Conservation (phyloP, 2,888 invertebrate species). For the Scaptomyza caliginosa region DNA sequence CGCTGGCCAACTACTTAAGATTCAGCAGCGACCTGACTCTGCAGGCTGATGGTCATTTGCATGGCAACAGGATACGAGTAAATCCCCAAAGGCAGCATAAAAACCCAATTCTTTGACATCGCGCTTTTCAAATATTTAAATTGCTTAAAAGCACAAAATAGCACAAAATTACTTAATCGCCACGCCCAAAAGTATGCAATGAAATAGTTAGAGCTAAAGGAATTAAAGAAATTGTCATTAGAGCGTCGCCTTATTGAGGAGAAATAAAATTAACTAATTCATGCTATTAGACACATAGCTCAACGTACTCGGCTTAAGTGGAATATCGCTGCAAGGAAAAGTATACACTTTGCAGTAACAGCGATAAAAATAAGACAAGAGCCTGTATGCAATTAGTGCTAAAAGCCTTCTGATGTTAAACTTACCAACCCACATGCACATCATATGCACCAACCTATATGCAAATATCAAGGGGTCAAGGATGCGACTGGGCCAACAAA, state of each 20-base stretch:
- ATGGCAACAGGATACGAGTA: slow-evolving; percentile 72
- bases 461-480: slow-evolving; percentile 54
- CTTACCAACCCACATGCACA: slow-evolving; percentile 7
- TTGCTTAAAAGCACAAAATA: slow-evolving; percentile 53
- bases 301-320: slow-evolving; percentile 28
- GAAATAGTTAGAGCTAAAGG: background rate
- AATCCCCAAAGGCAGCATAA: slow-evolving; percentile 42
- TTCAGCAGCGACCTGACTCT: slow-evolving; percentile 52
- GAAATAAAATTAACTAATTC: slow-evolving; percentile 50
- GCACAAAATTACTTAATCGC: slow-evolving; percentile 62
- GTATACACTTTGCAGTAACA: slow-evolving; percentile 14
- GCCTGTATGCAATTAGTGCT: slow-evolving; percentile 64
- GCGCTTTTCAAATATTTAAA: slow-evolving; percentile 63
- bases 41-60: slow-evolving; percentile 55
- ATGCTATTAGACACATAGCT: slow-evolving; percentile 35
- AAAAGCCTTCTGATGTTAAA: slow-evolving; percentile 67
- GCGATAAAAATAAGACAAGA: slow-evolving; percentile 19
- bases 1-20: slow-evolving; percentile 66
- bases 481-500: slow-evolving; percentile 38
- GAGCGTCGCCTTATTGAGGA: slow-evolving; percentile 15
- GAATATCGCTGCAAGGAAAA: slow-evolving; percentile 44
- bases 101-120: slow-evolving; percentile 25
- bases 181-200: slow-evolving; percentile 46
- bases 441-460: no score
- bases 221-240: slow-evolving; percentile 15